phyloP scores from a whole-genome alignment of 2,113 vertebrate genomes.

The Sylvicapra grimmia region DNA sequence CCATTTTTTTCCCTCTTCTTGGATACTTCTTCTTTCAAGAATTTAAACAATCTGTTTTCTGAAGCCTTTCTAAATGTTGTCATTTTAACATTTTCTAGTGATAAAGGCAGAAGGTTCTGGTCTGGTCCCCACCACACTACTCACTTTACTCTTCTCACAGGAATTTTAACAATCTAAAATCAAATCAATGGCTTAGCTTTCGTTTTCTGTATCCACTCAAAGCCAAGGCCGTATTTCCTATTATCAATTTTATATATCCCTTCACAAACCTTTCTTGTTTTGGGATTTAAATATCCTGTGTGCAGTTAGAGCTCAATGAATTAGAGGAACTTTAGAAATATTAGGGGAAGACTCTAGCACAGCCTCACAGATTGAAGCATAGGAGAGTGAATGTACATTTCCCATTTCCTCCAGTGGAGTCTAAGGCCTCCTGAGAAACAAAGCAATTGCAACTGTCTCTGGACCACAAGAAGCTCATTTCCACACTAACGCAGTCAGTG shows the following conservation, averaged over 20 bases:
- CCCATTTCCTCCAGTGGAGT: background rate
- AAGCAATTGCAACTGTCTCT: background rate
- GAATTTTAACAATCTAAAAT: slow-evolving; percentile 24
- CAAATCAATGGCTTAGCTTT: background rate
- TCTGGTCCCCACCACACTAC: background rate
- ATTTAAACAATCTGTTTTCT: background rate
- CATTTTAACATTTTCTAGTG: background rate
- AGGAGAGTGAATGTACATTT: background rate
- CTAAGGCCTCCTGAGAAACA: background rate
- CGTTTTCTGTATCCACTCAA: background rate
- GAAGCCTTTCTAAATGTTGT: background rate
- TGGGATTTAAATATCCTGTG: background rate
- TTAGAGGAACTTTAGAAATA: background rate
- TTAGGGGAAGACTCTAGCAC: background rate
- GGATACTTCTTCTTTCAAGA: background rate
- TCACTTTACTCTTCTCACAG: background rate
- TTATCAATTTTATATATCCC: background rate
- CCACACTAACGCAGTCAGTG: background rate
- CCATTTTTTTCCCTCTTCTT: background rate
- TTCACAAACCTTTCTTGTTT: background rate
- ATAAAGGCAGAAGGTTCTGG: background rate
- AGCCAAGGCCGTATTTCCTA: background rate
- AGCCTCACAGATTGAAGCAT: background rate
- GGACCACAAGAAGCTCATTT: background rate
- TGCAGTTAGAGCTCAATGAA: background rate